These are phyloP conservation scores for Gyps fulvus DNA, from an alignment of 2,113 vertebrate genomes.

Conservation along the genomic window DNA sequence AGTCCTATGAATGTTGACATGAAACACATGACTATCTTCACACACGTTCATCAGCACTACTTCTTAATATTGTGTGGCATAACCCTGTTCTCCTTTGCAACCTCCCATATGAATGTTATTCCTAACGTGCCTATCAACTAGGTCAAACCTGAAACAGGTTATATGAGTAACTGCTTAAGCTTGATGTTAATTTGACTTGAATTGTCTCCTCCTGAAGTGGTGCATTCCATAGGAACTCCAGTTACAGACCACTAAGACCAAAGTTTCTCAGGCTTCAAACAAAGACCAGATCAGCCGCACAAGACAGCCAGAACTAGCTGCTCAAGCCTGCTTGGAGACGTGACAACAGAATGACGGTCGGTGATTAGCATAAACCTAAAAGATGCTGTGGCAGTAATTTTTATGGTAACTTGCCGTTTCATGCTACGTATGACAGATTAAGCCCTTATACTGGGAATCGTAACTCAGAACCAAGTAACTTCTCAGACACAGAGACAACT, in stretches of 20 bases:
- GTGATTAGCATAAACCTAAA: background rate
- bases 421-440: rapidly evolving
- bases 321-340: background rate
- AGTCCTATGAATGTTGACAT: background rate
- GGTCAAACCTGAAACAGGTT: background rate
- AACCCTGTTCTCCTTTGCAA: background rate
- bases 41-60: background rate
- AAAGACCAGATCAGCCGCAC: background rate
- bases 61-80: background rate
- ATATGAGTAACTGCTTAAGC: background rate
- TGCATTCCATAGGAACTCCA: background rate
- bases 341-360: background rate
- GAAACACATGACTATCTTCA: background rate
- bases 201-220: background rate
- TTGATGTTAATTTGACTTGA: background rate
- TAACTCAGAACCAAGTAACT: background rate
- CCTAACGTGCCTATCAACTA: background rate
- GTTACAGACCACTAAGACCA: background rate
- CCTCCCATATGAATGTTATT: rapidly evolving
- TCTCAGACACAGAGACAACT: background rate
- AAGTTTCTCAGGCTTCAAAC: background rate
- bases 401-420: background rate
- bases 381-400: background rate
- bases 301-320: background rate
- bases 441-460: background rate